Evolutionary conservation across 53 echinoderm and acorn worm genomes (phyloP), one percentile per base, ranked within the genome.

Genomic region (Holothuria leucospilota): DNA sequence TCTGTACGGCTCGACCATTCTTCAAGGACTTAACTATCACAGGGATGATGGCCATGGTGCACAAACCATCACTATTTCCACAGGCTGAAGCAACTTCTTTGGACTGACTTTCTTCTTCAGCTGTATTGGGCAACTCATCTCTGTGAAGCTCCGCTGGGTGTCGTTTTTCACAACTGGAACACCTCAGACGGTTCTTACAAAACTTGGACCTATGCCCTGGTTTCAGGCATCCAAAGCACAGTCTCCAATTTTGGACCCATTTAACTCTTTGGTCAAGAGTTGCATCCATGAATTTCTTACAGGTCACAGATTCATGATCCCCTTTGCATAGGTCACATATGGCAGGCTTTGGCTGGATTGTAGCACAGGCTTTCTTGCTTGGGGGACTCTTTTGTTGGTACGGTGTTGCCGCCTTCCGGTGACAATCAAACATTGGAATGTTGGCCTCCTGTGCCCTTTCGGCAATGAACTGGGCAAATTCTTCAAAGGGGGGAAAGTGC

Each of bases 41-140:
- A 39, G 90, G 81, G 28, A 90, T 59, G 42, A 90, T 90, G 63
- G 86, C 85, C 81, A 89, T 89, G 53, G 86, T 85, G 51, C 85
- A 90, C 38, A 67, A 39, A 66, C 90, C 85, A 20, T 78, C 62
- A 8, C 40, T 41, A 87, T 71, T 34, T 28, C 39, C 28, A 34
- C 71, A 71, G 38, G 39, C 71, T 13, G 71, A 28, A 10, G 71
- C 63, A 21, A 63, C 63, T 26, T 63, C n/a, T 11, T 21, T 63
- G 21, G 21, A 23, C 63, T 63, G 63, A 26, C 26, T 21, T 63
- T 26, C 63, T 13, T 63, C 63, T 11, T 21, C 12, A 63, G 42
- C 42, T 42, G 42, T 42, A 42, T 42, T 52, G 15, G 52, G 52
- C 52, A 28, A 34, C 15, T 69, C 62, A 56, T 85, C 88, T 58